Conservation (phyloP, 2,113 vertebrate genomes). For the Potamarius usumacintae region DNA sequence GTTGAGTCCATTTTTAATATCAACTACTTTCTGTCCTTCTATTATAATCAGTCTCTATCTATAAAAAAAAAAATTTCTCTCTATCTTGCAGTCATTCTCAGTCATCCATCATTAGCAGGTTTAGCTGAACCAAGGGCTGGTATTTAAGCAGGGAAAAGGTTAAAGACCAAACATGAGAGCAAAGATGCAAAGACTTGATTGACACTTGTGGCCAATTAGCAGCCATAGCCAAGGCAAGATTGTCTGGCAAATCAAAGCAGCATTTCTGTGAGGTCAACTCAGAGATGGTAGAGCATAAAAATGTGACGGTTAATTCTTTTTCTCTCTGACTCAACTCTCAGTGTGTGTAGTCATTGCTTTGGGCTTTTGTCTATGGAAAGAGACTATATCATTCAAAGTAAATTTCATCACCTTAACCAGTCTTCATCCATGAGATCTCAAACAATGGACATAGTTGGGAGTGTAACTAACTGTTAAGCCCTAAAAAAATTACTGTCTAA, state of each 20-base stretch:
- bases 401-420: background rate
- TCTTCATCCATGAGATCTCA: background rate
- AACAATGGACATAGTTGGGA: background rate
- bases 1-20: background rate
- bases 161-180: constrained; percentile 36
- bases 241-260: constrained; percentile 36
- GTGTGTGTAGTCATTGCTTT: background rate
- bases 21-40: background rate
- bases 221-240: background rate
- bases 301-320: background rate
- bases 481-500: too few relatives aligned
- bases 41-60: background rate
- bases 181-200: constrained; percentile 29
- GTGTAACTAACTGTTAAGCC: background rate
- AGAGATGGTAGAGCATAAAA: constrained; percentile 3
- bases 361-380: background rate
- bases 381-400: background rate
- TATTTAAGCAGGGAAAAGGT: constrained; percentile 41
- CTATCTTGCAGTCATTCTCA: background rate
- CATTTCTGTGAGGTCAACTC: constrained; percentile 13
- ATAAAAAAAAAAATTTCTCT: background rate
- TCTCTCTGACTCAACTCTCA: background rate
- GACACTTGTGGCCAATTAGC: constrained; percentile 34
- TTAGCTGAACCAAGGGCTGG: constrained; percentile 6
- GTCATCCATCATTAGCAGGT: constrained; percentile 32